Evolutionary conservation across 2,797 vertebrate species (phyloP).

Genomic region (Sebastes miniatus): DNA sequence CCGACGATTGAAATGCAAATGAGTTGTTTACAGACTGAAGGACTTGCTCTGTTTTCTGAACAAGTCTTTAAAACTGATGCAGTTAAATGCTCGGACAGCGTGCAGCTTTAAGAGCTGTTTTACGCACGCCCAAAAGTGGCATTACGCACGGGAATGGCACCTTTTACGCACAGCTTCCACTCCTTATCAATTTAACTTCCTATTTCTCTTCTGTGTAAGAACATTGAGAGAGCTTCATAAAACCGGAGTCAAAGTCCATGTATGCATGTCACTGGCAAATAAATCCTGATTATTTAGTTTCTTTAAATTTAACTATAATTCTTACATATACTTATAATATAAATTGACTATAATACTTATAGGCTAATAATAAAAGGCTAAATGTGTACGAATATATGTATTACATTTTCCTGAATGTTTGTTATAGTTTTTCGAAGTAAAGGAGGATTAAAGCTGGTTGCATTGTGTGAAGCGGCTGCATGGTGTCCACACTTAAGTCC

Average conservation of each 20-base stretch:
- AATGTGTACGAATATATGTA: accelerated
- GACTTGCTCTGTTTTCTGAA: accelerated
- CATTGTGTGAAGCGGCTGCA: constrained; percentile 17
- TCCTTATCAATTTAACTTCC: neutral
- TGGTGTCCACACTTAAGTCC: neutral
- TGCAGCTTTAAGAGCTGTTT: neutral
- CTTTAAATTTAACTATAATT: neutral
- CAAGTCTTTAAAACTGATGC: neutral
- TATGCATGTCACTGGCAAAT: too few relatives aligned
- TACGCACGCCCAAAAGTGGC: neutral
- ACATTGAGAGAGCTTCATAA: too few relatives aligned
- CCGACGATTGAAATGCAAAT: constrained; percentile 9
- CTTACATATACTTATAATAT: neutral
- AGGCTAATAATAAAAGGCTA: neutral
- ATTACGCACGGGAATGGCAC: too few relatives aligned
- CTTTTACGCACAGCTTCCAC: neutral
- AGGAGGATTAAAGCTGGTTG: neutral
- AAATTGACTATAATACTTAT: neutral
- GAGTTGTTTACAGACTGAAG: neutral
- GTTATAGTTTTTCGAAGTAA: neutral
- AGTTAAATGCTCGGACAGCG: too few relatives aligned
- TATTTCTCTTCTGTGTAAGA: too few relatives aligned
- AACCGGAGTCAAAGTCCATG: too few relatives aligned
- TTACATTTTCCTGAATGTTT: neutral
- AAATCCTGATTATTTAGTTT: too few relatives aligned